phyloP scores from a whole-genome alignment of 2,888 invertebrate genomes.

The Patella caerulea region DNA sequence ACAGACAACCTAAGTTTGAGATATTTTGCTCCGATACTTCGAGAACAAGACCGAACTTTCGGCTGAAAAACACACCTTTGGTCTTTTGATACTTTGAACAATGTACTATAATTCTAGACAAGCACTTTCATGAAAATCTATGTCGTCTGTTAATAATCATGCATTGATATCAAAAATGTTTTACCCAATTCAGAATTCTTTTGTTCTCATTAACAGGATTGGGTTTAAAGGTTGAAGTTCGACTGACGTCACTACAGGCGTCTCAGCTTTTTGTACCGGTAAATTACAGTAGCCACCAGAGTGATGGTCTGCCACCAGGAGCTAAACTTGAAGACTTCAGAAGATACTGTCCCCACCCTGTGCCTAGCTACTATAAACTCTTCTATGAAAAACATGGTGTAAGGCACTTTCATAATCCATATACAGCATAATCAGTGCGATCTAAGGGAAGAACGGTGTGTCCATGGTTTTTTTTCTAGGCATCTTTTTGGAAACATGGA shows the following conservation, averaged over 20 bases:
- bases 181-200: no score
- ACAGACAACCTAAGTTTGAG: no score
- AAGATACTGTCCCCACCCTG: conserved; percentile 64
- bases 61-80: no score
- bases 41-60: no score
- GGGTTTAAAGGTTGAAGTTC: conserved; percentile 51
- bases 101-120: no score
- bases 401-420: conserved; percentile 10
- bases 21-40: no score
- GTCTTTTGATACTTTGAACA: no score
- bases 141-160: no score
- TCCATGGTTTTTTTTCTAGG: background rate
- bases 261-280: conserved; percentile 52
- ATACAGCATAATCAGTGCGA: background rate
- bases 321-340: conserved; percentile 40
- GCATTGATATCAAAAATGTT: no score
- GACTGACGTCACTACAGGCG: conserved; percentile 51
- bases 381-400: conserved; percentile 60
- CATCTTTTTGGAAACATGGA: background rate
- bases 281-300: conserved; percentile 44
- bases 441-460: background rate
- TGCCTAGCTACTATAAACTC: conserved; percentile 65
- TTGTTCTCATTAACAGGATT: conserved; percentile 28
- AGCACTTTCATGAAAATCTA: no score
- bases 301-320: conserved; percentile 39